A percentile compares a stretch with the other conserved stretches of the same genome.
Evolutionary conservation across 2,888 invertebrate species (phyloP).

Genomic region (Cataglyphis livida): DNA sequence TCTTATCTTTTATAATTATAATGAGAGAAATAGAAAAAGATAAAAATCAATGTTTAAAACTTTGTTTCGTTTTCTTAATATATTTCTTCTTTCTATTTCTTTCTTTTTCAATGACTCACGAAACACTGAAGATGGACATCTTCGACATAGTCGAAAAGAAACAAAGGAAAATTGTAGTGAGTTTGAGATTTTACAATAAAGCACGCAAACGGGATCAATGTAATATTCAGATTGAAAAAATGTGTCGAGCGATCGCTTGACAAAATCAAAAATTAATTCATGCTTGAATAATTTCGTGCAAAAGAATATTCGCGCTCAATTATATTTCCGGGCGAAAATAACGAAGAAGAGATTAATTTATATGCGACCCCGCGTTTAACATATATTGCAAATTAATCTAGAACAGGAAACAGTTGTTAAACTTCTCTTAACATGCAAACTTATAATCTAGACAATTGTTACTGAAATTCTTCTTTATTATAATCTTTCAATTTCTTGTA

Average conservation of each 20-base stretch:
- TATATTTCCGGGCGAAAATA: background rate
- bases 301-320: background rate
- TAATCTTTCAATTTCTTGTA: conserved; percentile 74
- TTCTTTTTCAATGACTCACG: background rate
- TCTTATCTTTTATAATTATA: background rate
- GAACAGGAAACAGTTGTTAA: conserved; percentile 65
- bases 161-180: conserved; percentile 44
- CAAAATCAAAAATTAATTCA: conserved; percentile 2
- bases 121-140: conserved; percentile 30
- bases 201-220: conserved; percentile 80
- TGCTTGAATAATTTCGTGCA: conserved; percentile 26
- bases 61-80: background rate
- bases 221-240: conserved; percentile 67
- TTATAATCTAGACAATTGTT: conserved; percentile 64
- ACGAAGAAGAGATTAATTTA: background rate
- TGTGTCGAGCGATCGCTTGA: conserved; percentile 31
- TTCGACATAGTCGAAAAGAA: background rate
- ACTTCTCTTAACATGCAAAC: conserved; percentile 66
- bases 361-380: conserved; percentile 26
- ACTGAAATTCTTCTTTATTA: conserved; percentile 61
- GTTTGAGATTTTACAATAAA: conserved; percentile 73
- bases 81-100: background rate
- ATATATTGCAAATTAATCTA: conserved; percentile 35
- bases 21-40: background rate
- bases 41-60: background rate